Evolutionary conservation across 64 coral and sea anemone genomes (phyloP), one percentile per base, ranked within the genome.

Genomic region (Stylophora pistillata): DNA sequence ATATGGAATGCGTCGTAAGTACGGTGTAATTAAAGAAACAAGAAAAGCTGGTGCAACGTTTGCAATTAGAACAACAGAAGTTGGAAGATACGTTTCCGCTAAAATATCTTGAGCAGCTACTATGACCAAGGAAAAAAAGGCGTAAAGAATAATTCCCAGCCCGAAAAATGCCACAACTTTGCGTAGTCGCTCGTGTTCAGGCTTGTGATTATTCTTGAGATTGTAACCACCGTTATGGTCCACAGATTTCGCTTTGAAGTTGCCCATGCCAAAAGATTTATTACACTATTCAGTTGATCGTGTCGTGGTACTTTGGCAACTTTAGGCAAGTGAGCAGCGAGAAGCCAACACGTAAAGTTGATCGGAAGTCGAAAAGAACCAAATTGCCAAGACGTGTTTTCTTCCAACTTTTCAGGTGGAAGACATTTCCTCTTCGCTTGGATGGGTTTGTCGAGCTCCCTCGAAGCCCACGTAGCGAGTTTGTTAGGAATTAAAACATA

Each of bases 21-120:
- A 93, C 29, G 90, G 94, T 2, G 72, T 86, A 15, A 96, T 53
- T 31, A 81, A 28, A 26, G 90, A 78, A 28, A 89, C 80, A 10
- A 92, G 20, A 37, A 89, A 78, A 80, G 74, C 58, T 0, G 94
- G 94, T 0, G 53, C 73, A 25, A 86, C 92, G 55, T 89, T 73
- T 4, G 86, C 94, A 1, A 96, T 25, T 5, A 89, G 81, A 58
- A 93, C 86, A 31, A 89, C 26, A 3, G 90, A 96, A 41, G 94
- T 92, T 54, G 89, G 86, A 12, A 96, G 92, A 41, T 69, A 86
- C 3, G 90, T 96, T 15, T 65, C 79, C 6, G 94, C 94, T 55
- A 93, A 70, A 29, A 93, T 86, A 52, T 96, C 94, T 89, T 96
- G 94, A 26, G 94, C 94, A 26, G 73, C 94, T 21, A 87, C 30